Conservation (phyloP, 2,888 invertebrate genomes). For the Julus scanicus region DNA sequence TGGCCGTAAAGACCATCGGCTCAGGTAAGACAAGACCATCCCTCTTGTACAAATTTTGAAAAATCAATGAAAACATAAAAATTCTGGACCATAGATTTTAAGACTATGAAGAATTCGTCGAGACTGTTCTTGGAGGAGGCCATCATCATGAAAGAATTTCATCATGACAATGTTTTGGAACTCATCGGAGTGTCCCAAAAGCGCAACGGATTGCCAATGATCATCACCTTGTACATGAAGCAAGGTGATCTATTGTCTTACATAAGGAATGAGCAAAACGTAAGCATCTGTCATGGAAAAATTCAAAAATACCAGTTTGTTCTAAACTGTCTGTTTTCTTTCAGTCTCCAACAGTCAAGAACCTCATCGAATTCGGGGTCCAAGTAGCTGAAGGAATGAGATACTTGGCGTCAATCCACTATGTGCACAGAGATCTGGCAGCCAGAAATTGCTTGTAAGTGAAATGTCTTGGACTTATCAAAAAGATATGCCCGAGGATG, state of each 20-base stretch:
- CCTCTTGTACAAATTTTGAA: not conserved
- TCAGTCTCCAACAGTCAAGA: constrained; percentile 68
- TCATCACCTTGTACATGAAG: constrained; percentile 70
- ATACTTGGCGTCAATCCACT: constrained; percentile 68
- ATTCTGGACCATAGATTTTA: constrained; percentile 50
- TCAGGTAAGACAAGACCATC: constrained; percentile 50
- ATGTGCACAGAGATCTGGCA: constrained; percentile 70
- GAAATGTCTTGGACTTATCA: not conserved
- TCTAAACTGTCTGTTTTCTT: constrained; percentile 58
- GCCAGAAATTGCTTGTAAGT: constrained; percentile 71
- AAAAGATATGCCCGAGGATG: not conserved
- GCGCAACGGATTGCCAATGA: constrained; percentile 67
- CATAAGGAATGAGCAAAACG: constrained; percentile 66
- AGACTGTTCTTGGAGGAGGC: constrained; percentile 69
- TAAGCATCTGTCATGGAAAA: constrained; percentile 60
- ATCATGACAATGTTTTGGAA: constrained; percentile 69
- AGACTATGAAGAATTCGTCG: constrained; percentile 57
- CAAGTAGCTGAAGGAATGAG: constrained; percentile 70
- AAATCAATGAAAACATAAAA: not conserved
- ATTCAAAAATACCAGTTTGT: not conserved
- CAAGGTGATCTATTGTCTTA: constrained; percentile 68
- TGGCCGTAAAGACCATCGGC: constrained; percentile 65
- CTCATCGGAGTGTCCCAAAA: constrained; percentile 68
- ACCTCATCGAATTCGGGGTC: constrained; percentile 67
- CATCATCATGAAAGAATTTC: constrained; percentile 69